phyloP scores from a whole-genome alignment of 2,888 invertebrate genomes.

The Cantharis lateralis region DNA sequence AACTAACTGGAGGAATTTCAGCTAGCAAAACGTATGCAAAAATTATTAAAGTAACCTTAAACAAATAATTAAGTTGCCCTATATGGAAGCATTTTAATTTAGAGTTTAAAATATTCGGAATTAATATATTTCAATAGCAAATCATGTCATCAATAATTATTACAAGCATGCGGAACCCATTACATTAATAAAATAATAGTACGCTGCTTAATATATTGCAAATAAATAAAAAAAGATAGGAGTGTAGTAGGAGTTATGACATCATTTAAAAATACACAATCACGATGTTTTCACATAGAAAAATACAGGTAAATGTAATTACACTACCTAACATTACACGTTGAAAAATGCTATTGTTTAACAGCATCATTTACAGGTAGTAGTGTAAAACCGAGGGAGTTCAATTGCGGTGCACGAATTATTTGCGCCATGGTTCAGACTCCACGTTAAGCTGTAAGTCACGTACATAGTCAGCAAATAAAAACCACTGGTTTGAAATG shows the following conservation, averaged over 20 bases:
- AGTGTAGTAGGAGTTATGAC: conserved; percentile 22
- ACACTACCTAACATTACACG: background rate
- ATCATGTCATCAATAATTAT: background rate
- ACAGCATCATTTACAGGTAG: too few relatives aligned
- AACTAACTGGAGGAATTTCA: background rate
- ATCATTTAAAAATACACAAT: conserved; percentile 11
- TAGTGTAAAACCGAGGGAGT: too few relatives aligned
- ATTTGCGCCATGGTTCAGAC: too few relatives aligned
- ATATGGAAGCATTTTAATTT: background rate
- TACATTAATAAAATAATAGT: conserved; percentile 14
- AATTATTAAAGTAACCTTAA: background rate
- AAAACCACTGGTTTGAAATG: too few relatives aligned
- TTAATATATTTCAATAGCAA: background rate
- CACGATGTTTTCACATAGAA: conserved; percentile 3
- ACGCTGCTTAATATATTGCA: conserved; percentile 9
- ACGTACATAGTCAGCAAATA: too few relatives aligned
- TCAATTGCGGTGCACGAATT: too few relatives aligned
- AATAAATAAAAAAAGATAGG: conserved; percentile 14
- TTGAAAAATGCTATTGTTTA: background rate
- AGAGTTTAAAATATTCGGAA: background rate
- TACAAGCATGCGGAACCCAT: conserved; percentile 1
- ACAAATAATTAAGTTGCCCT: background rate
- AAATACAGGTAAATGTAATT: background rate
- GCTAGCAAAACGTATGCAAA: background rate
- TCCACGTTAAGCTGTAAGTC: too few relatives aligned